Evolutionary conservation across 2,113 vertebrate genomes (phyloP).

Genomic region (Cercocebus atys): DNA sequence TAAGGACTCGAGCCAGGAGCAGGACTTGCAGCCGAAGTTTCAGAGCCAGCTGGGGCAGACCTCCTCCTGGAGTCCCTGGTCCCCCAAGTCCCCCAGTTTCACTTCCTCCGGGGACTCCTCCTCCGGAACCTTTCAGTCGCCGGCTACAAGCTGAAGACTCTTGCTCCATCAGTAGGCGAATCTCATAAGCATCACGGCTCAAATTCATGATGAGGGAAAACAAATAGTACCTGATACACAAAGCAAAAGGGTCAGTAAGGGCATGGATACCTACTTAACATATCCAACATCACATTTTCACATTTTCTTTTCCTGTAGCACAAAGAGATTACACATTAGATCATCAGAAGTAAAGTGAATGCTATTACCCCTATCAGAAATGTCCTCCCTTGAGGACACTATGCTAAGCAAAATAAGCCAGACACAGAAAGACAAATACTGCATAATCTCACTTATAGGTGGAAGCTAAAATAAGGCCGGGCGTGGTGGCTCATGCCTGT

Average conservation of each 20-base stretch:
- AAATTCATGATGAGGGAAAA: conserved; percentile 94
- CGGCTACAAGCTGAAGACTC: conserved; percentile 78
- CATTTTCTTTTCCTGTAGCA: background rate
- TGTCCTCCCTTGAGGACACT: background rate
- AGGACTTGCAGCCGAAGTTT: conserved; percentile 82
- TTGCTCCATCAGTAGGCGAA: conserved; percentile 88
- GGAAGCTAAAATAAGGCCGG: background rate
- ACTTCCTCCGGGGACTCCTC: conserved; percentile 26
- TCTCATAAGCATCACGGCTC: conserved; percentile 92
- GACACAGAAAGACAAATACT: background rate
- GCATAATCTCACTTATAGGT: background rate
- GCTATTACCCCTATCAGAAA: background rate
- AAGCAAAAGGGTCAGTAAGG: background rate
- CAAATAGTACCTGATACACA: conserved; percentile 91
- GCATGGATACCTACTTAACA: background rate
- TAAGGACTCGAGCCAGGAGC: conserved; percentile 85
- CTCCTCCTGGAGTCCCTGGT: background rate
- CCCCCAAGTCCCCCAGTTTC: background rate
- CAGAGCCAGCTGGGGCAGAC: conserved; percentile 57
- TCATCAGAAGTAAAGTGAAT: background rate
- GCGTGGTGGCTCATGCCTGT: no score
- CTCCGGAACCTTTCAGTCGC: conserved; percentile 53
- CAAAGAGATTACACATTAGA: background rate
- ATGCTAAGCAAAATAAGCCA: background rate
- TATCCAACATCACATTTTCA: background rate